These are phyloP conservation scores for Noctua pronuba DNA, from an alignment of 2,888 invertebrate species.

Conservation along the genomic window DNA sequence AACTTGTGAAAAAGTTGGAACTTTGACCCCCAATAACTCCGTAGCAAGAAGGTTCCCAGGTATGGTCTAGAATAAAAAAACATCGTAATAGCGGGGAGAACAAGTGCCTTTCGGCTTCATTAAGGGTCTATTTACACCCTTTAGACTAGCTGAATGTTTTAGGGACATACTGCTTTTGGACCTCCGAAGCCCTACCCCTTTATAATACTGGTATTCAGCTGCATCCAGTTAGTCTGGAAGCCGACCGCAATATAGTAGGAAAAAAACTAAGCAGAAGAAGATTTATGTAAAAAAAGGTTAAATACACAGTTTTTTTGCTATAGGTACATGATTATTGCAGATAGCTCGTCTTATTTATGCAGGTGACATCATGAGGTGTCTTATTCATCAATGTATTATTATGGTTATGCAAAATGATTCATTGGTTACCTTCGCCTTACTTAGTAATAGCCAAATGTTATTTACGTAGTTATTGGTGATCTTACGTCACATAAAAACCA, in stretches of 20 bases:
- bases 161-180: neutral
- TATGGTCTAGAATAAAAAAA: too few relatives aligned
- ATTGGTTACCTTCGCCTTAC: neutral
- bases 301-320: neutral
- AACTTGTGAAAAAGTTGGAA: too few relatives aligned
- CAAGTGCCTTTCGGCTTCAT: too few relatives aligned
- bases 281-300: neutral
- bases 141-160: neutral
- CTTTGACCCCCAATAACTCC: too few relatives aligned
- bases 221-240: neutral
- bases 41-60: too few relatives aligned
- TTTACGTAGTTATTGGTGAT: neutral
- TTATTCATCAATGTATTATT: constrained; percentile 7
- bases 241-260: neutral
- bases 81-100: too few relatives aligned
- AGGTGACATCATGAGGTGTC: constrained; percentile 45
- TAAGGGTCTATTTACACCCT: too few relatives aligned
- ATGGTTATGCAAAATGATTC: constrained; percentile 42
- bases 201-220: neutral
- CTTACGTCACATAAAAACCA: neutral
- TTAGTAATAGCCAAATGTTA: neutral
- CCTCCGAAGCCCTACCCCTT: neutral
- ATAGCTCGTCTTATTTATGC: constrained; percentile 6
- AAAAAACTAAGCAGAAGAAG: neutral
- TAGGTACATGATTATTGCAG: neutral